Evolutionary conservation across 2,888 invertebrate genomes (phyloP).

Genomic region (Microctonus brassicae): DNA sequence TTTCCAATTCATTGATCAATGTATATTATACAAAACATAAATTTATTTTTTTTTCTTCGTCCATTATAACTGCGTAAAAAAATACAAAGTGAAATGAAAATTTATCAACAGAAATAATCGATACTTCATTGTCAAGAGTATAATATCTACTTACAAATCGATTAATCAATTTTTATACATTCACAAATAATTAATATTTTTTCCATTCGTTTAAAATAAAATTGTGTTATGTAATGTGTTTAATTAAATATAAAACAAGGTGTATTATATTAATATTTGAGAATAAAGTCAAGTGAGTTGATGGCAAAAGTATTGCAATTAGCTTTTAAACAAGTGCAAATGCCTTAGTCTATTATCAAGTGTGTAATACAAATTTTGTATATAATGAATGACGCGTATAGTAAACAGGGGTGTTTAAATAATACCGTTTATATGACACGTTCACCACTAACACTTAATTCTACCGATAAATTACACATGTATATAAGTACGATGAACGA

Average conservation of each 20-base stretch:
- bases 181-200: background rate
- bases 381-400: background rate
- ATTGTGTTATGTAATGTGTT: background rate
- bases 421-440: background rate
- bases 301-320: constrained; percentile 18
- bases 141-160: background rate
- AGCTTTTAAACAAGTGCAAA: constrained; percentile 27
- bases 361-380: constrained; percentile 17
- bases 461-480: background rate
- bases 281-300: background rate
- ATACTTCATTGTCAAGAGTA: background rate
- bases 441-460: background rate
- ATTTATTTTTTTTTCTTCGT: background rate
- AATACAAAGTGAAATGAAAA: background rate
- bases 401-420: background rate
- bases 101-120: background rate
- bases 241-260: background rate
- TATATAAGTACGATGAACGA: no score
- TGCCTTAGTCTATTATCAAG: background rate
- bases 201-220: background rate
- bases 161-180: background rate
- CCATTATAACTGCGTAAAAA: background rate
- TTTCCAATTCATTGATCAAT: background rate
- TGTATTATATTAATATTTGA: no score
- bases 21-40: background rate